Base-by-base conservation (phyloP, 2,113 vertebrate genomes). In the Glareola pratincola region DNA sequence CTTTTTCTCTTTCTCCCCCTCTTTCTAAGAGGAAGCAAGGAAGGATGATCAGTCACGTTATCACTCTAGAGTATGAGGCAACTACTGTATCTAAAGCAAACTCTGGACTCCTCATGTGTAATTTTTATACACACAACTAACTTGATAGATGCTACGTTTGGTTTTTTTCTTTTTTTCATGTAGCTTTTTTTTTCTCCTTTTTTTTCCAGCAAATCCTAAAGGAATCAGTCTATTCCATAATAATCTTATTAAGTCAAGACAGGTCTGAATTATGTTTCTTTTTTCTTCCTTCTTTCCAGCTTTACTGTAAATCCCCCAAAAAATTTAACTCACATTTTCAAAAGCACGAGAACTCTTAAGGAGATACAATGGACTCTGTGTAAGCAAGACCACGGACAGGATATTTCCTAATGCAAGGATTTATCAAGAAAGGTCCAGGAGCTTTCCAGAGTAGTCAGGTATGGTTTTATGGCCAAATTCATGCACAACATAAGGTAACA, bases 21-120 rank as follows among this genome's bases (percentile, higher is more conserved):
- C 79, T 81, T 78, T 83, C 51, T 74, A 82, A 92, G 34, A 83
- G 91, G 95, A 97, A 96, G 69, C 54, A 92, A 94, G 53, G 50
- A 92, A 90, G 66, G 62, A 76, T 54, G 77, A 94, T 87, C 81
- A 85, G 89, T 92, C 94, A 96, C 9, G 4, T 91, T 94, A 92
- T 53, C 92, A 92, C 45, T 69, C 57, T 30, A 64, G 54, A 96
- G n/a, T n/a, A 93, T 36, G 53, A 89, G 51, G 48, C 78, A 79
- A 92, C 77, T 96, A 81, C 54, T 83, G 56, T 57, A 64, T 81
- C 81, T n/a, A 48, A 93, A 36, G 45, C 68, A 89, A 88, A 85
- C 60, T 94, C 88, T 92, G 85, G 67, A 74, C 45, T 95, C 78
- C 57, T 85, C 3, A 29, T 64, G 7, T 88, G 22, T 45, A 83